Conservation (phyloP, 2,113 vertebrate genomes). For the Scartelaos histophorus region DNA sequence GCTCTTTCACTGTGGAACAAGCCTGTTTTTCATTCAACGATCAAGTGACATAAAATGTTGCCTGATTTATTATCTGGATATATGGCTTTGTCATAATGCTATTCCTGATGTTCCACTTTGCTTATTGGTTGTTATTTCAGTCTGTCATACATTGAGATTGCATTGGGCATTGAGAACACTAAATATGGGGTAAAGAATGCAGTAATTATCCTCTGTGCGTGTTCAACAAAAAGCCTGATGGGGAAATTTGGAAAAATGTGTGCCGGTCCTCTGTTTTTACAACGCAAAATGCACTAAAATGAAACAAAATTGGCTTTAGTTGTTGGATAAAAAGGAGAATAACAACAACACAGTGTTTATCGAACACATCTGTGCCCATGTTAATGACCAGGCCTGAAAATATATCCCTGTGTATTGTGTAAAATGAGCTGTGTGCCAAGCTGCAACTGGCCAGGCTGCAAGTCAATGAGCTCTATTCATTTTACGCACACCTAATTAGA, state of each 20-base stretch:
- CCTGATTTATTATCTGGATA: constrained; percentile 42
- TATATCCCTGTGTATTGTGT: constrained; percentile 59
- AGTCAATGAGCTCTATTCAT: constrained; percentile 57
- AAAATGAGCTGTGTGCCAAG: constrained; percentile 45
- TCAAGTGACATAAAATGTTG: constrained; percentile 46
- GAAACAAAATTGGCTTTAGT: constrained; percentile 1
- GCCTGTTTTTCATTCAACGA: constrained; percentile 51
- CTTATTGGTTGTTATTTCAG: not conserved
- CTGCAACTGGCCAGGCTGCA: constrained; percentile 28
- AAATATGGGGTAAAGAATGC: constrained; percentile 10
- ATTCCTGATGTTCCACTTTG: not conserved
- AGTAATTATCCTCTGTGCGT: constrained; percentile 22
- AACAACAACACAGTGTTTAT: constrained; percentile 10
- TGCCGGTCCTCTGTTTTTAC: not conserved
- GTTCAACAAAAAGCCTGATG: not conserved
- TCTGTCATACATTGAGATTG: not conserved
- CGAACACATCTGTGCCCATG: constrained; percentile 60
- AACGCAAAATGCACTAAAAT: constrained; percentile 5
- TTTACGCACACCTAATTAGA: constrained; percentile 56
- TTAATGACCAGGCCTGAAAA: constrained; percentile 43
- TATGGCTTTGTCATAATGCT: not conserved
- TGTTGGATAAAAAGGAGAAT: constrained; percentile 1
- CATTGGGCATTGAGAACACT: not conserved
- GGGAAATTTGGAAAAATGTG: constrained; percentile 4
- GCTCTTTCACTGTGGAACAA: constrained; percentile 47